Conservation (phyloP, 1,140 invertebrate species). For the Conus betulinus region DNA sequence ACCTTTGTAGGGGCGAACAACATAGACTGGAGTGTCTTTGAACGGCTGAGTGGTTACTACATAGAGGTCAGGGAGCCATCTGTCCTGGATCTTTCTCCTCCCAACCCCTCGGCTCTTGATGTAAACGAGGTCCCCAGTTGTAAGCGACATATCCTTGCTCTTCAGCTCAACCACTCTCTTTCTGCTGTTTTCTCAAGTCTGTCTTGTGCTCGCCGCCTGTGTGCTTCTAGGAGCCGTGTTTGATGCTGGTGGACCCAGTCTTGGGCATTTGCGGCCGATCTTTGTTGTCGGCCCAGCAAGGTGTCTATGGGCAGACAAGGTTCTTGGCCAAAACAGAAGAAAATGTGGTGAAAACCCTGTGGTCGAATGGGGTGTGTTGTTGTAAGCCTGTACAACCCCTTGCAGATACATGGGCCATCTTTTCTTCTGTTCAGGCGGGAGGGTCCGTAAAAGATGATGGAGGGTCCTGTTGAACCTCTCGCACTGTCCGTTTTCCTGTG, state of each 20-base stretch:
- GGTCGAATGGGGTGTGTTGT: slow-evolving; percentile 25
- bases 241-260: slow-evolving; percentile 30
- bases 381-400: slow-evolving; percentile 34
- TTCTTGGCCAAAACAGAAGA: neutral
- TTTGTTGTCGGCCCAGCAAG: neutral
- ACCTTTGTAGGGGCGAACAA: too few species aligned
- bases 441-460: slow-evolving; percentile 45
- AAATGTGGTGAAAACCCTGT: slow-evolving; percentile 38
- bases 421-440: slow-evolving; percentile 35
- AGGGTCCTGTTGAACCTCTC: slow-evolving; percentile 25
- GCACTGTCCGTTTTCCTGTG: too few species aligned
- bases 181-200: neutral
- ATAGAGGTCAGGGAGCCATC: neutral
- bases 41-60: neutral
- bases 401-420: slow-evolving; percentile 41
- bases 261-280: neutral
- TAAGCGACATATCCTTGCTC: neutral
- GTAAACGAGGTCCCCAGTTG: slow-evolving; percentile 8
- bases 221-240: slow-evolving; percentile 24
- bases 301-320: neutral
- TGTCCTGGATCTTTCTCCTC: slow-evolving; percentile 30
- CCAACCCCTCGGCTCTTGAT: slow-evolving; percentile 14
- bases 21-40: neutral
- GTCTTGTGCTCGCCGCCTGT: neutral
- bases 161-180: neutral